Evolutionary conservation across 64 coral and sea anemone species (phyloP), one percentile per base, ranked within the genome.

Genomic region (Acropora tenuis): DNA sequence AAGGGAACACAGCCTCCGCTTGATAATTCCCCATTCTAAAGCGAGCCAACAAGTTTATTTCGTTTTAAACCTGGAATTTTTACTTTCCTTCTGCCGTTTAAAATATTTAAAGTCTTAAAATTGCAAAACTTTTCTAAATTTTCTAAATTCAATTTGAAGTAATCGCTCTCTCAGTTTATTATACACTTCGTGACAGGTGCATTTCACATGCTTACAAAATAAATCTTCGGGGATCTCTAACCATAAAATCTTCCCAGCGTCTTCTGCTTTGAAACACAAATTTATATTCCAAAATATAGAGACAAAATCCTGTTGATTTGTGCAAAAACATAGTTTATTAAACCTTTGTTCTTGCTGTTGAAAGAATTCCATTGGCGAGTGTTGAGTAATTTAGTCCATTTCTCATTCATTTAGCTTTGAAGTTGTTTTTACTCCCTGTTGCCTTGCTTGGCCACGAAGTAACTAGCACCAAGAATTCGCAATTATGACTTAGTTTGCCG

Each of bases 131-230:
- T 19, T 3, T 52, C 17, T 2, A 19, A 12, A 48, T 15, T 45
- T 47, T n/a, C 45, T 47, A 45, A 18, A 47, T 84, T 68, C 17
- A 43, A 46, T 42, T 18, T 1, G 2, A 2, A 1, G 5, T 67
- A 67, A 69, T 69, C 43, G 42, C 17, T 84, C 41, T 5, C 20
- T 85, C 82, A 2, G 63, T 40, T 85, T 71, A 17, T 59, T 48
- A 71, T 17, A 85, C 46, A 49, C 1, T 49, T 71, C 43, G 9
- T 65, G 43, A 72, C 82, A 85, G 82, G 82, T 66, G 82, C 6
- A 43, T 3, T 2, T 30, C 3, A 40, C 18, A 48, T 48, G 1
- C 45, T 71, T 19, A 66, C 59, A 83, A 49, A 72, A 72, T 9
- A 48, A 8, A 9, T 43, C 44, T 10, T 69, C 46, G 68, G 82